Percentiles rank a stretch among this genome's conserved stretches.
Conservation (phyloP, 2,113 vertebrate genomes). For the Cisticola juncidis region DNA sequence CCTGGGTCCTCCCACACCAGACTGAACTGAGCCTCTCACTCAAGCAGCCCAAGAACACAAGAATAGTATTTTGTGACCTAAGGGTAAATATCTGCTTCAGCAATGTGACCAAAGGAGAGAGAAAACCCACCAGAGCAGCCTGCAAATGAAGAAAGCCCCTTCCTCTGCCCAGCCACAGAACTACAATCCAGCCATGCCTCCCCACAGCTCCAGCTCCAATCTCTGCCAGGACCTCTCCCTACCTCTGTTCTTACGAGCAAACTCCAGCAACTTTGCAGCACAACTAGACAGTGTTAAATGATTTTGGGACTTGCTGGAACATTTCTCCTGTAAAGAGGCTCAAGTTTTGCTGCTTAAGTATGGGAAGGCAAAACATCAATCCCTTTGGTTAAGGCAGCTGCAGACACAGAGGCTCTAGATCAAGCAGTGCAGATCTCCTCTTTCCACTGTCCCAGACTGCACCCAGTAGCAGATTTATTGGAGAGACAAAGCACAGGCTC, state of each 20-base stretch:
- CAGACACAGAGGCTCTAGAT: not conserved
- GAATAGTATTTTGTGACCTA: not conserved
- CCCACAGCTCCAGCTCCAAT: not conserved
- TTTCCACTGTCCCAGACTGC: not conserved
- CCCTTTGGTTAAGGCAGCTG: not conserved
- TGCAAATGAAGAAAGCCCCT: not conserved
- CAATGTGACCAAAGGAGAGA: not conserved
- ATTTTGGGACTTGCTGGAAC: not conserved
- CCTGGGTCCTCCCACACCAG: not conserved
- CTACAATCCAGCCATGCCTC: not conserved
- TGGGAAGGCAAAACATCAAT: not conserved
- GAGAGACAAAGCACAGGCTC: conserved; percentile 8
- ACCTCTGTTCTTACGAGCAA: not conserved
- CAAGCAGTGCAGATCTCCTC: not conserved
- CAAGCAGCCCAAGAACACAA: not conserved
- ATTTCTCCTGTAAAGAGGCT: not conserved
- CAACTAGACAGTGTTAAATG: not conserved
- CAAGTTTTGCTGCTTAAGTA: not conserved
- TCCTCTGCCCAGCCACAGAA: not conserved
- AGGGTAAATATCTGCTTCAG: not conserved
- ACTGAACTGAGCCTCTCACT: not conserved
- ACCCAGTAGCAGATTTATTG: not conserved
- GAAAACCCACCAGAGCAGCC: not conserved
- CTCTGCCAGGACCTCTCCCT: not conserved
- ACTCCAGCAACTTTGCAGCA: not conserved